Base-by-base conservation (phyloP, 2,797 vertebrate genomes). In the Cyclopterus lumpus region DNA sequence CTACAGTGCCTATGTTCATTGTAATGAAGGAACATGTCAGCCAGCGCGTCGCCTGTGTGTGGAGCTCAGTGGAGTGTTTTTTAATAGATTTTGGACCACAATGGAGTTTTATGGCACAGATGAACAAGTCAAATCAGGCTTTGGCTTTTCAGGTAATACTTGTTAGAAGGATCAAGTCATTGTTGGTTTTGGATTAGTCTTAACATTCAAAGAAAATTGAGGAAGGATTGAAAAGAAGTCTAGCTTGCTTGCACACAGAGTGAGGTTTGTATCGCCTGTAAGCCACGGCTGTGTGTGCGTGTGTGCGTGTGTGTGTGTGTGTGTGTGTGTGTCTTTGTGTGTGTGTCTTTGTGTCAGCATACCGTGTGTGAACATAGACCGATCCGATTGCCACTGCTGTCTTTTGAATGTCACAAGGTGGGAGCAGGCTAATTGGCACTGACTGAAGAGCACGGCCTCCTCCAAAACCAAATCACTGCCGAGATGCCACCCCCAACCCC, bases 351-450 rank as follows among this genome's bases (percentile, higher is more conserved):
- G 22, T 63, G 18, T n/a, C 18, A 63, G 67, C 22, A 12, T 58
- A 48, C 55, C 3, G 1, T 66, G 24, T 54, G 32, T 53, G 67
- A 61, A 64, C 57, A 9, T 15, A 59, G 49, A 67, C 16, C 18
- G 24, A 71, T 73, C 51, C 11, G 30, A 79, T 81, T 53, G 81
- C 77, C 64, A 38, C 79, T 48, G 71, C 84, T 75, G 70, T 83
- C 75, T 87, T 85, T 82, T 92, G 83, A 93, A 94, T 93, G 92
- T 94, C 90, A 92, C 77, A 76, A 90, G 90, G 91, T 93, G 89
- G 87, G 82, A 81, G 82, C 83, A 78, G 91, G 93, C 91, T 94
- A 94, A 95, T 94, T 94, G 93, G 86, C 88, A 79, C 69, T 66
- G 88, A 93, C 88, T 89, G 89, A 92, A 89, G 89, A 90, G 90